phyloP scores from a whole-genome alignment of 2,113 vertebrate genomes.

The Corythaixoides concolor region DNA sequence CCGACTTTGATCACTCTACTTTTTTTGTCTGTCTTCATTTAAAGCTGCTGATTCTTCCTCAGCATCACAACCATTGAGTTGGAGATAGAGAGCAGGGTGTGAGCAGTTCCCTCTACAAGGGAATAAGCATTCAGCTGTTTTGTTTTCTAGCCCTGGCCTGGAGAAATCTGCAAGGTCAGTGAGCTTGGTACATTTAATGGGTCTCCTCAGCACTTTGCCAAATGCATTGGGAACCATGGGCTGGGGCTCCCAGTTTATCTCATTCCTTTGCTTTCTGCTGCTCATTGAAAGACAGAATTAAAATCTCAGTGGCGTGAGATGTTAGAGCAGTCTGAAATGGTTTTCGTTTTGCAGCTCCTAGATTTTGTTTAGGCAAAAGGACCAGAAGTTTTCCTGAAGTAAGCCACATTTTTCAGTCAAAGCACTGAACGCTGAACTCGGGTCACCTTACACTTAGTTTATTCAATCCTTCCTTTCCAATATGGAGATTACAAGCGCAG shows the following conservation, averaged over 20 bases:
- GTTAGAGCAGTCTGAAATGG: background rate
- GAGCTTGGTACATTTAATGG: background rate
- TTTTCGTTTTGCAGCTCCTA: background rate
- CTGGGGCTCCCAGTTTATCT: background rate
- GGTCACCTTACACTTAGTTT: background rate
- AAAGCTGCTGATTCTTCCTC: background rate
- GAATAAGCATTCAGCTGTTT: background rate
- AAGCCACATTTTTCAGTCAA: background rate
- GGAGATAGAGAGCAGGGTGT: background rate
- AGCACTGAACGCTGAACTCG: background rate
- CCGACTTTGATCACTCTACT: background rate
- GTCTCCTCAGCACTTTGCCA: background rate
- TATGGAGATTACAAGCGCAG: background rate
- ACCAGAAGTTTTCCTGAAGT: background rate
- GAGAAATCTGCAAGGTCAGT: background rate
- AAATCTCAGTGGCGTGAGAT: background rate
- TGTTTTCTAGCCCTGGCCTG: background rate
- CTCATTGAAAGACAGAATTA: background rate
- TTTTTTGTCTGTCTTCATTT: background rate
- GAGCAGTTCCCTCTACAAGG: background rate
- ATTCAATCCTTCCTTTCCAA: background rate
- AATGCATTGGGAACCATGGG: accelerated
- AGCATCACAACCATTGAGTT: background rate
- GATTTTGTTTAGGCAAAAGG: background rate
- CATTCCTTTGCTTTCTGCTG: slow-evolving; percentile 1